A percentile compares a stretch with the other conserved stretches of the same genome.
Conservation (phyloP, 2,888 invertebrate species). For the Torymus texanus region DNA sequence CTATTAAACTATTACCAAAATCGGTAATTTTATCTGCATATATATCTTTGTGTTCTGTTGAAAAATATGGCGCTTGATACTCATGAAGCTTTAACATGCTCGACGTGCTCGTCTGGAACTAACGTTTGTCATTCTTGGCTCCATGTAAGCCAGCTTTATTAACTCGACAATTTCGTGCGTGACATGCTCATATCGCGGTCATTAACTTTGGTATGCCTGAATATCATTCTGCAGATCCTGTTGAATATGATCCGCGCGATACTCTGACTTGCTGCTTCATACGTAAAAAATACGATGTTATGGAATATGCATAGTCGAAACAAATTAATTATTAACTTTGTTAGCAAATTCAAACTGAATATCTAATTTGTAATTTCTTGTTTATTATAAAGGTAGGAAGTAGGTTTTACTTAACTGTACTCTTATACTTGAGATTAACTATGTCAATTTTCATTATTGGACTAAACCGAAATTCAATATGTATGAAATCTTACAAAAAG, state of each 20-base stretch:
- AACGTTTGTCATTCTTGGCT: conserved; percentile 39
- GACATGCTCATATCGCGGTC: conserved; percentile 9
- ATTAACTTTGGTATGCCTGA: conserved; percentile 23
- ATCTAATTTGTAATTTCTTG: no score
- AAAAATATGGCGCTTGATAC: neutral
- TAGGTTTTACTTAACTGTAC: no score
- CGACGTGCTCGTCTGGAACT: neutral
- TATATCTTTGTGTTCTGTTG: neutral
- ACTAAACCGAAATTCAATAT: conserved; percentile 8
- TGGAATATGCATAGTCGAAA: neutral
- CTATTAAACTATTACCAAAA: no score
- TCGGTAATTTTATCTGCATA: neutral
- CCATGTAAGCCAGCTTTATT: conserved; percentile 37
- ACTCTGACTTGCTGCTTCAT: no score
- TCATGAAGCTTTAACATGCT: neutral
- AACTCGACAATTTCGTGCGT: conserved; percentile 47
- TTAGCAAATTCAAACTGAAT: no score
- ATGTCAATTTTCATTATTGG: neutral
- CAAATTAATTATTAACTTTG: neutral
- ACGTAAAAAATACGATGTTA: neutral
- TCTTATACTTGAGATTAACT: no score
- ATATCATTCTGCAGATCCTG: conserved; percentile 34
- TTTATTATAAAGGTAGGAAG: no score
- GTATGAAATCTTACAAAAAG: conserved; percentile 32
- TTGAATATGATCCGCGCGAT: neutral